Evolutionary conservation across 1,140 invertebrate genomes (phyloP), one percentile per base, ranked within the genome.

Genomic region (Pteromalus puparum): DNA sequence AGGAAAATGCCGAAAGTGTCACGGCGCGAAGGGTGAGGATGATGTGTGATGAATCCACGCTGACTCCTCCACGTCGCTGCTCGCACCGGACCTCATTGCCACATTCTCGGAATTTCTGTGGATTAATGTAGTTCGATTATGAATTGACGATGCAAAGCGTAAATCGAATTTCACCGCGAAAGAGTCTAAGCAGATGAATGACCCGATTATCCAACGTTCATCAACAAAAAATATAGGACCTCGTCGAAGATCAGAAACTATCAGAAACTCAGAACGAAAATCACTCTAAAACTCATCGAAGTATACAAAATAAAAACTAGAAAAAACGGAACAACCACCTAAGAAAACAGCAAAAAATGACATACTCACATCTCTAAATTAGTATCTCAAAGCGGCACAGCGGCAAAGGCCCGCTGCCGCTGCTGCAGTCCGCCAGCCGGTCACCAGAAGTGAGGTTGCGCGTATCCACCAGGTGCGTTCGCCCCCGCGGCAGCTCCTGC

Each of bases 361-460:
- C 13, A 75, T 85, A 85, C 74, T 81, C 48, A 81, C 84, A 70
- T 72, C 28, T 85, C 78, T 81, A 81, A 34, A 77, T 46, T 12
- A 42, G 38, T 61, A n/a, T 61, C 53, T 61, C 53, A 61, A 61
- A 61, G 53, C 53, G 53, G 53, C 6, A 61, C 53, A 61, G 53
- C 30, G 77, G 75, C 46, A 46, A 68, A 15, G 79, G 73, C 26
- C 68, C 26, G 68, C 68, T 48, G 15, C 42, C 48, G 42, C 48
- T 84, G 68, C 73, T 85, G 65, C 30, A 34, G 15, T n/a, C 10
- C 48, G 24, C 28, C 73, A 46, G 24, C 61, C 68, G 81, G 89
- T 93, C 92, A 93, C 92, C 92, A 93, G 85, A 93, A 93, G 78
- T 93, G 92, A 7, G 92, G 91, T 70, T 92, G 92, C 53, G 92